Percentiles rank a stretch among this genome's conserved stretches.
Conservation (phyloP, 2,797 vertebrate genomes). For the Gymnodraco acuticeps region DNA sequence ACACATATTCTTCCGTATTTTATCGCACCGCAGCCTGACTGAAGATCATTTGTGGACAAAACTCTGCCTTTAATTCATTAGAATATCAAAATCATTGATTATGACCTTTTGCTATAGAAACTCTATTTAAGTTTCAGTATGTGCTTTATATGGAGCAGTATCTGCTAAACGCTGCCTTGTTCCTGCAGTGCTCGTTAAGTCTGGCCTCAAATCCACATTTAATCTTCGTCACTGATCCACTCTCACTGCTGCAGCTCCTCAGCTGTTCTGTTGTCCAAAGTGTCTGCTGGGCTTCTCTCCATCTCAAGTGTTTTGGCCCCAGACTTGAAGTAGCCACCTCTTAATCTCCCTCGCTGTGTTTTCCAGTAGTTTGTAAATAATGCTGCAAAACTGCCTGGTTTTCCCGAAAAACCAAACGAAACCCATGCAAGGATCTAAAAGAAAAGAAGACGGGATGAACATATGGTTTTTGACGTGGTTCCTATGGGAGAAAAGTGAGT, state of each 20-base stretch:
- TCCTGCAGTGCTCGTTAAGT: slow-evolving; percentile 21
- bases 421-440: slow-evolving; percentile 80
- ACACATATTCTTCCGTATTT: neutral
- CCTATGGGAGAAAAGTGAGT: slow-evolving; percentile 89
- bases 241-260: neutral
- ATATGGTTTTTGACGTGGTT: slow-evolving; percentile 84
- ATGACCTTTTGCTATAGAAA: slow-evolving; percentile 22
- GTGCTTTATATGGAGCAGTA: slow-evolving; percentile 54
- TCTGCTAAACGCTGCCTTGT: slow-evolving; percentile 40
- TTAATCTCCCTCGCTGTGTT: slow-evolving; percentile 50
- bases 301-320: slow-evolving; percentile 33
- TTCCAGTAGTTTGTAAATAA: slow-evolving; percentile 87
- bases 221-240: slow-evolving; percentile 12
- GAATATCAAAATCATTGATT: slow-evolving; percentile 6
- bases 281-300: slow-evolving; percentile 49
- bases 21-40: slow-evolving; percentile 10
- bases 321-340: slow-evolving; percentile 54
- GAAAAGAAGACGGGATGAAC: slow-evolving; percentile 74
- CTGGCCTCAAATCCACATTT: slow-evolving; percentile 3
- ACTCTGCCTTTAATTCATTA: slow-evolving; percentile 18
- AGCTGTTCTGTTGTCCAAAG: slow-evolving; percentile 42
- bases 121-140: slow-evolving; percentile 21
- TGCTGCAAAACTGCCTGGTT: slow-evolving; percentile 92
- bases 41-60: slow-evolving; percentile 14
- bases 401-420: slow-evolving; percentile 76